These are phyloP conservation scores for Montipora cactus DNA, from an alignment of 64 coral and sea anemone species.

Conservation along the genomic window DNA sequence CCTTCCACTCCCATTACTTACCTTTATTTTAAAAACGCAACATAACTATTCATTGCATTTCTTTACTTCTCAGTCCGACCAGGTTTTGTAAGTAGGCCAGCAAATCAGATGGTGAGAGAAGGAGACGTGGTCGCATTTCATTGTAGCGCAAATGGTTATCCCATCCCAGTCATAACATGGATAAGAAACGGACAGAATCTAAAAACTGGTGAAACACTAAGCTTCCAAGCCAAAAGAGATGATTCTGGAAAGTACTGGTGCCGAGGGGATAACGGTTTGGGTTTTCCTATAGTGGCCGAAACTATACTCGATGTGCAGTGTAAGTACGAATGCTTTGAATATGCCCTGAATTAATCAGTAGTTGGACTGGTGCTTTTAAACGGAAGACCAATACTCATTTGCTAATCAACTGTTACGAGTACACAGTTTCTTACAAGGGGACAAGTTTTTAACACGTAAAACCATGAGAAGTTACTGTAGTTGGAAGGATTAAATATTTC, in stretches of 20 bases:
- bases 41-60: no score
- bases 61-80: background rate
- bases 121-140: background rate
- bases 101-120: constrained; percentile 12
- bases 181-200: background rate
- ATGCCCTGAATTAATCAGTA: background rate
- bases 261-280: background rate
- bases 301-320: background rate
- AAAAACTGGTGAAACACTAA: background rate
- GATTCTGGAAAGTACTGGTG: constrained; percentile 23
- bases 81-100: background rate
- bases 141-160: background rate
- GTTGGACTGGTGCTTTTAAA: no score
- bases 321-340: background rate
- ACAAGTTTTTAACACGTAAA: no score
- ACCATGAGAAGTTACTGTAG: no score
- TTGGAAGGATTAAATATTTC: no score
- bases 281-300: background rate
- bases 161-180: constrained; percentile 10
- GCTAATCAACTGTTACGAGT: no score
- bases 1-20: no score
- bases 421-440: no score
- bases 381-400: no score
- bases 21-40: no score
- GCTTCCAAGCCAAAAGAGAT: background rate